phyloP scores from a whole-genome alignment of 1,140 invertebrate species.

The Pseudomyrmex gracilis region DNA sequence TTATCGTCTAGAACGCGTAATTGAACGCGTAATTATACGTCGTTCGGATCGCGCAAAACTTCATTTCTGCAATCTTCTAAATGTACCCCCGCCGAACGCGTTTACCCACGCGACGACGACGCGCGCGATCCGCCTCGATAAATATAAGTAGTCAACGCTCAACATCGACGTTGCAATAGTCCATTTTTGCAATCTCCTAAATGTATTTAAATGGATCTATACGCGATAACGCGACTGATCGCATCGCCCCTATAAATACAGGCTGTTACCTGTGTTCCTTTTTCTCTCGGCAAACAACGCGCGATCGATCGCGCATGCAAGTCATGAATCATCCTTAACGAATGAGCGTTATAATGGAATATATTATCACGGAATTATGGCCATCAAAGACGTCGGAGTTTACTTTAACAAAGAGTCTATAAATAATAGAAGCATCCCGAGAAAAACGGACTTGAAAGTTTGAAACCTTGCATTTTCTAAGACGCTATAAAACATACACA shows the following conservation, averaged over 20 bases:
- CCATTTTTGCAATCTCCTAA: constrained; percentile 61
- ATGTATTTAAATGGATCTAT: constrained; percentile 60
- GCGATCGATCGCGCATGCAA: constrained; percentile 59
- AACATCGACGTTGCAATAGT: constrained; percentile 53
- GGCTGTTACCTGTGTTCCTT: constrained; percentile 52
- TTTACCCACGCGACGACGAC: constrained; percentile 66
- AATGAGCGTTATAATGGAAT: constrained; percentile 61
- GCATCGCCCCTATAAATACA: constrained; percentile 59
- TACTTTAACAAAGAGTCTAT: constrained; percentile 54
- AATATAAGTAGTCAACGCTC: constrained; percentile 67
- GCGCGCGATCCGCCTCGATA: constrained; percentile 60
- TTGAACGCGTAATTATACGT: constrained; percentile 60
- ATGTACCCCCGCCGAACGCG: constrained; percentile 47
- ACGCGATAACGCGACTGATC: constrained; percentile 51
- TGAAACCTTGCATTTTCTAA: constrained; percentile 3
- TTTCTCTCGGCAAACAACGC: constrained; percentile 57
- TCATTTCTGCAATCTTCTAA: constrained; percentile 60
- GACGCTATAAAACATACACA: constrained; percentile 1
- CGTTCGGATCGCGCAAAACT: constrained; percentile 48
- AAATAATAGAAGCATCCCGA: constrained; percentile 44
- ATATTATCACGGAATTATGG: constrained; percentile 54
- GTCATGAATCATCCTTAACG: constrained; percentile 62
- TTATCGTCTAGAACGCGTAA: constrained; percentile 49
- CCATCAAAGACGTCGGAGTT: constrained; percentile 50
- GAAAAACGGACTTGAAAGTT: constrained; percentile 43